Base-by-base conservation (phyloP, 1,140 invertebrate genomes). In the Leptinotarsa lineolata region DNA sequence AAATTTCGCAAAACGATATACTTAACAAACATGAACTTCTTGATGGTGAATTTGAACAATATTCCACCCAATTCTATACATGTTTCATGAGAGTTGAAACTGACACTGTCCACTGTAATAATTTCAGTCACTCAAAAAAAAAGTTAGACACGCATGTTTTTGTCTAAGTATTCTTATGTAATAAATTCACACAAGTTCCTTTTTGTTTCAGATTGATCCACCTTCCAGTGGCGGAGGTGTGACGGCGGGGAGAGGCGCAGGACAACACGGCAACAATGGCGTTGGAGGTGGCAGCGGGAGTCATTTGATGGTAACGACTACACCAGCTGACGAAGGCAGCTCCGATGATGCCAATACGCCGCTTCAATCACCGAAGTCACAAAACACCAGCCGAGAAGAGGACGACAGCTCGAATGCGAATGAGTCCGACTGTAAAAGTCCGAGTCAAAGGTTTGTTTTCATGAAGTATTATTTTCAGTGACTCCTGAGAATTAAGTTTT, bases 371-470 rank as follows among this genome's bases (percentile, higher is more conserved):
- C 86, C 68, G 78, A 87, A 68, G 85, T 88, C 66, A 79, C 86
- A 78, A 84, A 83, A 86, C 72, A 89, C 88, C 4, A 88, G 87
- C 24, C 83, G 88, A 68, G 88, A 89, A 71, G 88, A 89, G 12
- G 89, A 90, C 71, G 89, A 90, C 70, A 89, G 88, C 66, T 90
- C 89, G 79, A 89, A 88, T 79, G 88, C 88, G 73, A 87, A 87
- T 75, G 89, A 89, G 78, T 90, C 88, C 65, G 89, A 90, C 76
- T 88, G 88, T 84, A 91, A 90, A 77, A 90, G 89, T 81, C 88
- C 89, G 22, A 89, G 87, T 78, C 88, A 90, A 82, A 89, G 89
- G 89, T 90, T 77, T 64, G 59, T 64, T 48, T 54, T 15, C n/a
- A 54, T 54, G 16, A 2, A n/a, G n/a, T 16, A 21, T 11, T 11